Evolutionary conservation across 2,888 invertebrate genomes (phyloP), one percentile per base, ranked within the genome.

Genomic region (Formica aserva): DNA sequence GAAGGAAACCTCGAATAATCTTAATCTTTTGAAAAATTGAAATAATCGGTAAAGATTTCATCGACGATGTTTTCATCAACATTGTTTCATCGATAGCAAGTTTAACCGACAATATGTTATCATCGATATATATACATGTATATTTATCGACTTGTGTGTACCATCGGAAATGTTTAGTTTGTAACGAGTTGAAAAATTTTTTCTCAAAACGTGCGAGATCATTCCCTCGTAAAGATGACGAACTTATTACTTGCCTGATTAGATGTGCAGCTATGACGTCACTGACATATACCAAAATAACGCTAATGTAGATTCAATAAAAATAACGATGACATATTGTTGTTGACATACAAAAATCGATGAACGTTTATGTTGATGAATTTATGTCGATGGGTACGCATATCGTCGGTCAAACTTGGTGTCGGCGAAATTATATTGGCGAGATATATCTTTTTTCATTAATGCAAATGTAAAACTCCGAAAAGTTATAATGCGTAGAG

Each of bases 141-240:
- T 29, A 71, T 32, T 32, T n/a, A 69, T 22, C 52, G 69, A 71
- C 32, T 52, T 52, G 18, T 35, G 52, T 52, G n/a, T 71, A 71
- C 2, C 15, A 22, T 71, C 15, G 35, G 18, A 71, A 71, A 55
- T 26, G 22, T 55, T 71, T 55, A 35, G 35, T 55, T 71, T 71
- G 22, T 35, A 55, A 55, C 15, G 35, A 71, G 32, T 71, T 71
- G 18, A 55, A 71, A 35, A 71, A 55, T 22, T 26, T 26, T 35
- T 71, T 15, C 52, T 4, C 18, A 26, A 18, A 41, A 29, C 13
- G 62, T n/a, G 3, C 15, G 8, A 13, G 62, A 62, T n/a, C n/a
- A 35, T 74, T 74, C 15, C 9, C n/a, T 62, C n/a, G 3, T 15
- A 74, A 41, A 41, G 62, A 62, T 29, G 41, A 60, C n/a, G 60